phyloP scores from a whole-genome alignment of 2,888 invertebrate species.

The Catocala sponsa region DNA sequence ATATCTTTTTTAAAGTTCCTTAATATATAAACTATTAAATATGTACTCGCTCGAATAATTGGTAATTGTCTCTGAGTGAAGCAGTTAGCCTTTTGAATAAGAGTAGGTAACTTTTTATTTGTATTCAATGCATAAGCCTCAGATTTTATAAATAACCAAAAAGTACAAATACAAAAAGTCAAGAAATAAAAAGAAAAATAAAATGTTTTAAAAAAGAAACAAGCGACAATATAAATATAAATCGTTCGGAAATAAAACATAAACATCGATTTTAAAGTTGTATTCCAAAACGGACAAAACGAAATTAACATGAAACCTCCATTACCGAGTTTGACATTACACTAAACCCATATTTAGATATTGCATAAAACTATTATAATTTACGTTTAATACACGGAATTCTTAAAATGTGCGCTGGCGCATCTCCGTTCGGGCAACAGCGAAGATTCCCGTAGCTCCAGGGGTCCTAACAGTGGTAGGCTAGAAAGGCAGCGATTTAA shows the following conservation, averaged over 20 bases:
- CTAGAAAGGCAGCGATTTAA: conserved; percentile 48
- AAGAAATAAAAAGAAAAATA: no score
- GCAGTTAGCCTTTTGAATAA: no score
- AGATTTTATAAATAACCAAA: no score
- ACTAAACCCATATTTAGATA: conserved; percentile 34
- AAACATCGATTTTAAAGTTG: conserved; percentile 22
- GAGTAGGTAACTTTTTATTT: no score
- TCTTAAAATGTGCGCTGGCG: conserved; percentile 48
- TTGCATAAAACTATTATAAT: conserved; percentile 47
- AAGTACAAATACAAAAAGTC: no score
- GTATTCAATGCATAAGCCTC: not conserved
- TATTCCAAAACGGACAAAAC: conserved; percentile 32
- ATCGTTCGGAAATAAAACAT: conserved; percentile 16
- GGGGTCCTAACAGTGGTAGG: conserved; percentile 57
- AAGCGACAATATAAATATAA: conserved; percentile 8
- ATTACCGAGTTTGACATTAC: conserved; percentile 38
- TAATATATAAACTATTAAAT: no score
- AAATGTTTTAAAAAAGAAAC: conserved; percentile 8
- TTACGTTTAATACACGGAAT: conserved; percentile 27
- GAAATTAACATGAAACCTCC: conserved; percentile 42
- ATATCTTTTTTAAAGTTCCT: no score
- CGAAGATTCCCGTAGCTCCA: conserved; percentile 64
- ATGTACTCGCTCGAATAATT: no score
- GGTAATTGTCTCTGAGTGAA: no score
- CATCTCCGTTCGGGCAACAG: conserved; percentile 58